Percentiles rank a stretch among this genome's conserved stretches.
These are phyloP conservation scores for Burhinus oedicnemus DNA, from an alignment of 2,113 vertebrate genomes.

Conservation along the genomic window DNA sequence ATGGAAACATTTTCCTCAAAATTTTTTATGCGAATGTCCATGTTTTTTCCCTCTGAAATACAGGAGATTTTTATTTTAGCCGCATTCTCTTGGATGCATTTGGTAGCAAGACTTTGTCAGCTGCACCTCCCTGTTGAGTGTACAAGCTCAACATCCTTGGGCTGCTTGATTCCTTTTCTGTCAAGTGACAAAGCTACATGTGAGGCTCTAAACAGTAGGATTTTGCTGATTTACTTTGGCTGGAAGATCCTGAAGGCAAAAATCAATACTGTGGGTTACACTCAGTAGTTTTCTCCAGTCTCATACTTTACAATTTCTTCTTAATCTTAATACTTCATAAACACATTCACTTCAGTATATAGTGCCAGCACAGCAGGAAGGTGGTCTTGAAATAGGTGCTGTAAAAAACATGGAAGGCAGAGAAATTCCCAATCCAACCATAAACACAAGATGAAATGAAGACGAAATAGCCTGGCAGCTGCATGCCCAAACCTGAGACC, in stretches of 20 bases:
- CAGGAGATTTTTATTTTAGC: not conserved
- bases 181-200: not conserved
- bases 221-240: not conserved
- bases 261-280: not conserved
- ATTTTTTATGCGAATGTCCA: not conserved
- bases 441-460: not conserved
- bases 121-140: not conserved
- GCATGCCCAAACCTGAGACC: not conserved
- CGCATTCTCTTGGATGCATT: not conserved
- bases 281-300: not conserved
- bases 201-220: not conserved
- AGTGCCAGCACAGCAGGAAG: not conserved
- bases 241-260: not conserved
- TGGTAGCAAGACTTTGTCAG: not conserved
- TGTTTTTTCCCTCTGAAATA: not conserved
- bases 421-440: not conserved
- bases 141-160: not conserved
- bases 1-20: not conserved
- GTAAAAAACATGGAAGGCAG: not conserved
- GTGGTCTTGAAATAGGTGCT: not conserved
- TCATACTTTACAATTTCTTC: not conserved
- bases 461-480: not conserved
- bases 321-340: not conserved
- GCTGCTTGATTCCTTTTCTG: not conserved
- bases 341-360: not conserved